A percentile compares a stretch with the other conserved stretches of the same genome.
These are phyloP conservation scores for Melinaea menophilus DNA, from an alignment of 2,888 invertebrate genomes.

Conservation along the genomic window DNA sequence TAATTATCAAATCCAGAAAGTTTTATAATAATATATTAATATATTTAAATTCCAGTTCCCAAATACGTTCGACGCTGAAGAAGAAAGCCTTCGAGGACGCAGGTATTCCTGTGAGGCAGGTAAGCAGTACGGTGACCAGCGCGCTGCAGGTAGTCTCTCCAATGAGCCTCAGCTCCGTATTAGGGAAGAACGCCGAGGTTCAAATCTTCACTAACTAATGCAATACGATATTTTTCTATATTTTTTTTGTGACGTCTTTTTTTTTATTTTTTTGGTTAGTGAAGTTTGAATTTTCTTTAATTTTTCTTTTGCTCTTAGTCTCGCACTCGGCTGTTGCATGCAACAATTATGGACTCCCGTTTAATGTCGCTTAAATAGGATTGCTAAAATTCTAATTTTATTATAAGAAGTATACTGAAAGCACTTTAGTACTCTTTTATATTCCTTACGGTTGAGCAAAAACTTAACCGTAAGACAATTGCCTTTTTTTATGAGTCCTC, in stretches of 20 bases:
- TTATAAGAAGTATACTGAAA: too few relatives aligned
- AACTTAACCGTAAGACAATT: too few relatives aligned
- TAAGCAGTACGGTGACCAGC: slow-evolving; percentile 74
- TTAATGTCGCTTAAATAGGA: background rate
- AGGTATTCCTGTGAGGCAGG: slow-evolving; percentile 85
- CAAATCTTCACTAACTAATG: slow-evolving; percentile 65
- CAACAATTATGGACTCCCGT: background rate
- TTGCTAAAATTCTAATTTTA: background rate
- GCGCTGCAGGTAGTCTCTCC: slow-evolving; percentile 54
- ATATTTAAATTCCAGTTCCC: slow-evolving; percentile 80
- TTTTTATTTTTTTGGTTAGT: slow-evolving; percentile 47
- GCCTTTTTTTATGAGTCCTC: too few relatives aligned
- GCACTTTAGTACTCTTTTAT: too few relatives aligned
- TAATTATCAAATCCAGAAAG: too few relatives aligned
- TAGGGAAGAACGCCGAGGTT: slow-evolving; percentile 78
- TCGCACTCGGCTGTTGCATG: background rate
- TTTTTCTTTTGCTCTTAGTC: slow-evolving; percentile 8
- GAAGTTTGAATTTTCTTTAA: slow-evolving; percentile 50
- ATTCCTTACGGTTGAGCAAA: too few relatives aligned
- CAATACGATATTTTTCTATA: slow-evolving; percentile 16
- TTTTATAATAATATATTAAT: too few relatives aligned
- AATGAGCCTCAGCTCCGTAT: slow-evolving; percentile 59
- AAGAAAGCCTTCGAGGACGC: slow-evolving; percentile 94
- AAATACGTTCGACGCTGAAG: slow-evolving; percentile 90
- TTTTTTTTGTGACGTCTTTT: slow-evolving; percentile 40